Base-by-base conservation (phyloP, 1,140 invertebrate genomes). In the Charaxes varanes region DNA sequence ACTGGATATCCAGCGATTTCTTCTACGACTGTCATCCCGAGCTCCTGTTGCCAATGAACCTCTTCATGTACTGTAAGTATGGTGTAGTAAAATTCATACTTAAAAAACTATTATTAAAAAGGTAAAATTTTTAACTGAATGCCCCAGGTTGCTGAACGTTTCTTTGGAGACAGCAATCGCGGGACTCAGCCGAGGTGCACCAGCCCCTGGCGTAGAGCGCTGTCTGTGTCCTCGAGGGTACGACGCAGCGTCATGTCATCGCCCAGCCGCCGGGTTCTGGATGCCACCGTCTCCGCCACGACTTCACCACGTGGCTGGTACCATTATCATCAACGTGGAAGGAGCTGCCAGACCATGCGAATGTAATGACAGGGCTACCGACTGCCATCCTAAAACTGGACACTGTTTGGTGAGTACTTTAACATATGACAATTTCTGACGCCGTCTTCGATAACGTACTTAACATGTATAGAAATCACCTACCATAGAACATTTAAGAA, bases 161-260 rank as follows among this genome's bases (percentile, higher is more conserved):
- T 91, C 91, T 0, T 82, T 98, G 69, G 95, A 98, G 73, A 90
- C 91, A 6, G 96, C 95, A 1, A 87, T 92, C 2, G 81, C 87
- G 24, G 85, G 89, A 0, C 77, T 87, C 12, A 89, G 84, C 32
- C 88, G 88, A 1, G 87, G 88, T 8, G 86, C 87, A 4, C 81
- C 90, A n/a, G 95, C 94, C 1, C 74, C 76, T 1, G 94, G 95
- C 1, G 90, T 99, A 4, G 97, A 99, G 83, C 85, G 92, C 27
- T 99, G 97, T 69, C 85, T 89, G n/a, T 96, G 94, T 66, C 93
- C 94, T 1, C 66, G 81, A 3, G 87, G 91, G 23, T 97, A 95
- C 74, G 89, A 90, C 52, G 89, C 92, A 0, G 88, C 90, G 0
- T 96, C 94, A 0, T 97, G 95, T 78, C 94, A 97, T 68, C 88